Percentiles rank a stretch among this genome's conserved stretches.
Conservation (phyloP, 2,797 vertebrate species). For the Anas georgica region DNA sequence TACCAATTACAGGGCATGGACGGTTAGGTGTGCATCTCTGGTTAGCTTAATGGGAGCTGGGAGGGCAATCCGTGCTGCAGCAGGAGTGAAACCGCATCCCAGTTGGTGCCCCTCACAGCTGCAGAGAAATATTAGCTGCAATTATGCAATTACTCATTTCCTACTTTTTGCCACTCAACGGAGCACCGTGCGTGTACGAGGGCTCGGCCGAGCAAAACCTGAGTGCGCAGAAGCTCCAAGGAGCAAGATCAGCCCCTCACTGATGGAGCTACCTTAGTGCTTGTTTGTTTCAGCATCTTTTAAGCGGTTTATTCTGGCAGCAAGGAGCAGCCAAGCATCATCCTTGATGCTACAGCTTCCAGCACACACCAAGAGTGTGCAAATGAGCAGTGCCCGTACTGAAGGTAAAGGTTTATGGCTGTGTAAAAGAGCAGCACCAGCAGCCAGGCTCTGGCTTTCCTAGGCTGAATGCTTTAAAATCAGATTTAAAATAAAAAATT, state of each 20-base stretch:
- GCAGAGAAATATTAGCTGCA: background rate
- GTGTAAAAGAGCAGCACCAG: background rate
- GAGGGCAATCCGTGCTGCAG: background rate
- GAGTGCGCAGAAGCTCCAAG: fast-evolving
- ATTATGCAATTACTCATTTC: background rate
- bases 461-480: background rate
- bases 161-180: background rate
- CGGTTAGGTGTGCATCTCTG: background rate
- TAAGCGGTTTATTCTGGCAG: conserved; percentile 30
- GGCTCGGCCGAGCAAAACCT: background rate
- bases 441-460: background rate
- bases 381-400: background rate
- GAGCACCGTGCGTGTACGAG: fast-evolving
- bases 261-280: background rate
- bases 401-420: background rate
- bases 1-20: background rate
- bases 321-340: conserved; percentile 12
- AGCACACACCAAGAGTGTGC: background rate
- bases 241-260: background rate
- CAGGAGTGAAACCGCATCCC: background rate
- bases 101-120: background rate
- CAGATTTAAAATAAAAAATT: background rate
- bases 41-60: background rate
- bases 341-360: background rate
- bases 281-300: conserved; percentile 36